These are phyloP conservation scores for Candoia aspera DNA, from an alignment of 2,113 vertebrate genomes.

Conservation along the genomic window DNA sequence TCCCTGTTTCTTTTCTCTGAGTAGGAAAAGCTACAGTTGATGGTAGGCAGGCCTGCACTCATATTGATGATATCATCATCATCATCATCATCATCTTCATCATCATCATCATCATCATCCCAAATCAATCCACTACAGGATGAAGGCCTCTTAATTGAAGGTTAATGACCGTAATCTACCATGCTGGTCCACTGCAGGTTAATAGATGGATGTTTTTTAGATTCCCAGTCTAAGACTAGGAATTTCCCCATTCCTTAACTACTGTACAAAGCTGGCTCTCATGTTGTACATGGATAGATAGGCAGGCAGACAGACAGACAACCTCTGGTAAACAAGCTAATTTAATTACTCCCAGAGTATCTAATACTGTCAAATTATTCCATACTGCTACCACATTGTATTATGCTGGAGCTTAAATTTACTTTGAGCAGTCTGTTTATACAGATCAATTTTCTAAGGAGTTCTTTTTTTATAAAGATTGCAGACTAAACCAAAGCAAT, in stretches of 20 bases:
- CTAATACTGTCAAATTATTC: slow-evolving; percentile 41
- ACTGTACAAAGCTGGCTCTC: not conserved
- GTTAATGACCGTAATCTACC: not conserved
- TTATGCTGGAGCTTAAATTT: slow-evolving; percentile 5
- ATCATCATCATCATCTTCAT: not conserved
- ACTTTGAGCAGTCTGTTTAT: slow-evolving; percentile 17
- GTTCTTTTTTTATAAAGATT: not conserved
- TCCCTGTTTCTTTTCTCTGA: slow-evolving; percentile 27
- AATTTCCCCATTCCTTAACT: not conserved
- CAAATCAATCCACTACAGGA: not conserved
- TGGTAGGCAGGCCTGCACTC: slow-evolving; percentile 9
- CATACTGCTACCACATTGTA: slow-evolving; percentile 12
- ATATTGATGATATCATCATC: slow-evolving; percentile 14
- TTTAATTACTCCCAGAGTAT: slow-evolving; percentile 33
- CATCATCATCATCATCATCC: not conserved
- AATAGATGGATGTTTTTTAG: not conserved
- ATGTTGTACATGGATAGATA: not conserved
- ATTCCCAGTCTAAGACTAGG: too few relatives aligned
- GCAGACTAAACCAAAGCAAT: slow-evolving; percentile 7
- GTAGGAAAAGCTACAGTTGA: slow-evolving; percentile 20
- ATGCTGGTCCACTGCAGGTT: not conserved
- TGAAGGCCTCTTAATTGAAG: not conserved
- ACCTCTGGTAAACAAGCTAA: slow-evolving; percentile 26
- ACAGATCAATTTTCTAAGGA: slow-evolving; percentile 28
- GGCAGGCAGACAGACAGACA: not conserved